Evolutionary conservation across 2,797 vertebrate genomes (phyloP), one percentile per base, ranked within the genome.

Genomic region (Gephyroberyx darwinii): DNA sequence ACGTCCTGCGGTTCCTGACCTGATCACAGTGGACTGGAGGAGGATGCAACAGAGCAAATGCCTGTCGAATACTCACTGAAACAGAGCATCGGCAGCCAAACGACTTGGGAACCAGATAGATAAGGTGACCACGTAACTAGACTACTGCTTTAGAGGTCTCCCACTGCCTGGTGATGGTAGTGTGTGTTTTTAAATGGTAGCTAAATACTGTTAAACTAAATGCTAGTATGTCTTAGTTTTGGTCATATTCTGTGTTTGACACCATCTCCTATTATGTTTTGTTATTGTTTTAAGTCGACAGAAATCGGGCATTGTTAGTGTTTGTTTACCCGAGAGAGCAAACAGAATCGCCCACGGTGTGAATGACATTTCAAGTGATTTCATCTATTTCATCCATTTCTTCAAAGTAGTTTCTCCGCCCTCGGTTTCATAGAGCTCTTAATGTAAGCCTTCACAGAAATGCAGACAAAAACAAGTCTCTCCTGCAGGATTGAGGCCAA

Each of bases 401-500:
- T 53, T 58, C 5, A 35, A 54, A 73, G 26, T 8, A 55, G 17
- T 45, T 70, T 5, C 35, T 35, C 2, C 22, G 3, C 53, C 4
- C 43, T 43, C 2, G 0, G 6, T 53, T 74, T 56, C 1, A 63
- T 63, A 19, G 35, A 53, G 68, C 66, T 13, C 14, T 72, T 70
- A 7, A 65, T 72, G 8, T 85, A 89, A 86, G 74, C 74, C 79
- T 89, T 85, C 59, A 1, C 56, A 82, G 84, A 89, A 89, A 48
- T 66, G 76, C 31, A 69, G 63, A 74, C 74, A 68, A 52, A 74
- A 86, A 75, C 62, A 66, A 62, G 65, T 73, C 41, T 68, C 67
- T 37, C 35, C 65, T 61, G 37, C 74, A 70, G 85, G 89, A 93
- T 93, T 93, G 84, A 92, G 86, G 86, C 35, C 84, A 90, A 69